Evolutionary conservation across 2,888 invertebrate genomes (phyloP).

Genomic region (Oxytorus armatus): DNA sequence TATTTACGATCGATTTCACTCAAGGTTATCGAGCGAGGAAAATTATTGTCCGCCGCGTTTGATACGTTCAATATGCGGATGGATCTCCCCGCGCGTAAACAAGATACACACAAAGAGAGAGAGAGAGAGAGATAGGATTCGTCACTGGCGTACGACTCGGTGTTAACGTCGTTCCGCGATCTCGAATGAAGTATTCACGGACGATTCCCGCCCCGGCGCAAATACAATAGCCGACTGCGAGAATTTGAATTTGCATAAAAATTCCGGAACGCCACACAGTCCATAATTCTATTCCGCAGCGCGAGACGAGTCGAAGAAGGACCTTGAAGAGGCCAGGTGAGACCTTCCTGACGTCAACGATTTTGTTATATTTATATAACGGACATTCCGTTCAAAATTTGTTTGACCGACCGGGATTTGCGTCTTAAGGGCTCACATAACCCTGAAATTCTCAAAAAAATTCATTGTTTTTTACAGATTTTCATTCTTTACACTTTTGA

Average conservation of each 20-base stretch:
- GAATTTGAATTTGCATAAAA: conserved; percentile 79
- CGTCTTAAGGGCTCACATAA: neutral
- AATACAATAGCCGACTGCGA: conserved; percentile 51
- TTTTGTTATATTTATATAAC: conserved; percentile 35
- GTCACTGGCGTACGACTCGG: neutral
- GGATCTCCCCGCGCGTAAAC: conserved; percentile 28
- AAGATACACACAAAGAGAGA: neutral
- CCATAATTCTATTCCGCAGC: conserved; percentile 36
- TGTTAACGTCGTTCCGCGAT: neutral
- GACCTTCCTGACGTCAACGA: conserved; percentile 73
- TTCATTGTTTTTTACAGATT: no score
- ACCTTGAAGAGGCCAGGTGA: conserved; percentile 75
- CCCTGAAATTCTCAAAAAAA: neutral
- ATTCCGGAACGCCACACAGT: conserved; percentile 69
- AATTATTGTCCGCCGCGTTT: conserved; percentile 29
- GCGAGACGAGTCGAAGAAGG: conserved; percentile 52
- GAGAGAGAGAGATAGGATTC: neutral
- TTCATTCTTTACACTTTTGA: no score
- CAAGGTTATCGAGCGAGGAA: conserved; percentile 21
- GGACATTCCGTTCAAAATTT: conserved; percentile 3
- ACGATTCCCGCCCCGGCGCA: neutral
- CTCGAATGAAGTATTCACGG: conserved; percentile 35
- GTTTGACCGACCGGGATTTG: neutral
- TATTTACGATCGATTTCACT: conserved; percentile 36
- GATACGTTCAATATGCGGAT: conserved; percentile 53